A percentile compares a stretch with the other conserved stretches of the same genome.
phyloP scores from a whole-genome alignment of 2,888 invertebrate species.

The Molanna angustata region DNA sequence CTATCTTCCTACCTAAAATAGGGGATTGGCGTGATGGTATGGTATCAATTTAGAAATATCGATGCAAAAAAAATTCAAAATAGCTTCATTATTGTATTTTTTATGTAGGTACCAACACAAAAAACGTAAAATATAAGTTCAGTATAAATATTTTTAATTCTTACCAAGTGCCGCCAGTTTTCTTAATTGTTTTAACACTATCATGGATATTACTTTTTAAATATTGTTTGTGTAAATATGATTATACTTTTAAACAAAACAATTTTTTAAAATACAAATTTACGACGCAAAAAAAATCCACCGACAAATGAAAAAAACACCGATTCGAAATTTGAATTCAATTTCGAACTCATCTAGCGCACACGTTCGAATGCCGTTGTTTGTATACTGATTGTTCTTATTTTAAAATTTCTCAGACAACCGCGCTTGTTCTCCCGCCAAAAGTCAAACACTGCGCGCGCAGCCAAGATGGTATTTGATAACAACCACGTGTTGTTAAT shows the following conservation, averaged over 20 bases:
- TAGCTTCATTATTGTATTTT: too few species aligned
- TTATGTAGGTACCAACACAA: too few species aligned
- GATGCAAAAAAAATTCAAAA: too few species aligned
- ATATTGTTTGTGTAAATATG: too few species aligned
- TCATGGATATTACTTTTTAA: slow-evolving; percentile 22
- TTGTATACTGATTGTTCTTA: slow-evolving; percentile 10
- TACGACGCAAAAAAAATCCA: not conserved
- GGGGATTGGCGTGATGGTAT: too few species aligned
- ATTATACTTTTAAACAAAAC: too few species aligned
- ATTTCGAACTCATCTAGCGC: too few species aligned
- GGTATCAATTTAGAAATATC: too few species aligned
- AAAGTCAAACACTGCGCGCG: slow-evolving; percentile 20
- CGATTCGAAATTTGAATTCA: too few species aligned
- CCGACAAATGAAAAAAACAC: not conserved
- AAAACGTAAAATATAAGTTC: too few species aligned
- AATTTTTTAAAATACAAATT: too few species aligned
- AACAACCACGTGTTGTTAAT: not conserved
- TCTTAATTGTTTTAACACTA: slow-evolving; percentile 28
- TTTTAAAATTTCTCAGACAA: slow-evolving; percentile 17
- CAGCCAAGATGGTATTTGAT: slow-evolving; percentile 9
- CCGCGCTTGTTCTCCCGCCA: slow-evolving; percentile 24
- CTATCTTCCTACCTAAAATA: too few species aligned
- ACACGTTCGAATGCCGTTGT: not conserved
- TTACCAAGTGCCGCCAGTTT: slow-evolving; percentile 30
- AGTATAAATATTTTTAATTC: slow-evolving; percentile 13